A percentile compares a stretch with the other conserved stretches of the same genome.
phyloP scores from a whole-genome alignment of 2,113 vertebrate genomes.

The Forbesichthys papilliferus region DNA sequence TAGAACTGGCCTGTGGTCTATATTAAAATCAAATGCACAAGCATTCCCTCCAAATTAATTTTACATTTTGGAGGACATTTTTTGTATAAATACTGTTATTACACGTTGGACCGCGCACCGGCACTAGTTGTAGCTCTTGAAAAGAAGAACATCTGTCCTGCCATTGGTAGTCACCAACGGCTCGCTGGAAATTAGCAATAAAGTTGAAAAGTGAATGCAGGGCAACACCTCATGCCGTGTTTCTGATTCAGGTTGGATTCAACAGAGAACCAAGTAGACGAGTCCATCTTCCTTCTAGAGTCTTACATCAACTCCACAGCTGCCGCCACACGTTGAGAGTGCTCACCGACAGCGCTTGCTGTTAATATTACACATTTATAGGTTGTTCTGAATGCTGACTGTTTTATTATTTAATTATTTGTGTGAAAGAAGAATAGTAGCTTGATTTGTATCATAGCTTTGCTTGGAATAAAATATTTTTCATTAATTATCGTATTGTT shows the following conservation, averaged over 20 bases:
- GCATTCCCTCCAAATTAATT: too few relatives aligned
- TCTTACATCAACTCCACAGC: slow-evolving; percentile 79
- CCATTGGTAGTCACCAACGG: too few relatives aligned
- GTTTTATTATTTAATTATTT: slow-evolving; percentile 37
- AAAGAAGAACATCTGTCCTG: too few relatives aligned
- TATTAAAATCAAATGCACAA: too few relatives aligned
- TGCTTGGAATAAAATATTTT: slow-evolving; percentile 25
- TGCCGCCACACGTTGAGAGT: slow-evolving; percentile 37
- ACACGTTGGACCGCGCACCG: too few relatives aligned
- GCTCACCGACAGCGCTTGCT: neutral
- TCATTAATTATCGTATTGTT: neutral
- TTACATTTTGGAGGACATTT: too few relatives aligned
- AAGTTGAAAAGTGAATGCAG: too few relatives aligned
- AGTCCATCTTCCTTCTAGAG: slow-evolving; percentile 90
- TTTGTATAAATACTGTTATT: too few relatives aligned
- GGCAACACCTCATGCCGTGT: neutral
- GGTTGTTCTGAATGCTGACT: slow-evolving; percentile 2
- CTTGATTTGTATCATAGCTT: slow-evolving; percentile 24
- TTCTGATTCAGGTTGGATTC: slow-evolving; percentile 82
- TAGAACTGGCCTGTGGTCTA: too few relatives aligned
- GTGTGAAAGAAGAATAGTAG: neutral
- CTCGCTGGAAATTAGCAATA: too few relatives aligned
- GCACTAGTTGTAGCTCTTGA: too few relatives aligned
- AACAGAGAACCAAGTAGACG: slow-evolving; percentile 92
- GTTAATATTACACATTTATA: slow-evolving; percentile 1